phyloP scores from a whole-genome alignment of 2,113 vertebrate genomes.

The Aldabrachelys gigantea region DNA sequence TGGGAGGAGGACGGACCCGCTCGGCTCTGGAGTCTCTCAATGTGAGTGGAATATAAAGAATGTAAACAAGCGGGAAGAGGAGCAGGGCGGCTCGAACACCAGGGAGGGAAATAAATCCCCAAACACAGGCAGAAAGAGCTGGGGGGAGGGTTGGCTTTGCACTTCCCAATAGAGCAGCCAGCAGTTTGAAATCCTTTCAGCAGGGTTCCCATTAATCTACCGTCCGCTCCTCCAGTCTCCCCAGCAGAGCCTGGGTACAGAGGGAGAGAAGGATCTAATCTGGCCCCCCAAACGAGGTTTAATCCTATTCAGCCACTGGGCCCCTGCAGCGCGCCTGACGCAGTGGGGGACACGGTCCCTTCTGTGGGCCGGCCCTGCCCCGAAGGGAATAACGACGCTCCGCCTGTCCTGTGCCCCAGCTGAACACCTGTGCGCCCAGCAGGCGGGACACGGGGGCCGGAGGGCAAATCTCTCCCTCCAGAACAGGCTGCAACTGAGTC shows the following conservation, averaged over 20 bases:
- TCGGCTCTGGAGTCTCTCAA: neutral
- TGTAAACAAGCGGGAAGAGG: neutral
- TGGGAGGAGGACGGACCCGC: neutral
- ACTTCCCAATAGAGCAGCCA: neutral
- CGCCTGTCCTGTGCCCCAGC: neutral
- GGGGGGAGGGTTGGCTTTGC: neutral
- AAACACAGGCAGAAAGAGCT: neutral
- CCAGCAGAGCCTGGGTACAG: neutral
- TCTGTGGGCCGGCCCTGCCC: neutral
- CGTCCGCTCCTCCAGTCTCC: neutral
- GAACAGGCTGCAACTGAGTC: too few relatives aligned
- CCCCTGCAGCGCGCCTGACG: neutral
- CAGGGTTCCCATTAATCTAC: neutral
- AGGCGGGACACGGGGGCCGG: too few relatives aligned
- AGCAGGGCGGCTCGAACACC: neutral
- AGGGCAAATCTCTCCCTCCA: neutral
- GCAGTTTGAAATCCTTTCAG: neutral
- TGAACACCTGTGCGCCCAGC: neutral
- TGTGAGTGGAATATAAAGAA: neutral
- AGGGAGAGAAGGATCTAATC: neutral
- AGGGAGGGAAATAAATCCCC: neutral
- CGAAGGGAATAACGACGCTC: too few relatives aligned
- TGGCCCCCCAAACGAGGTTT: neutral
- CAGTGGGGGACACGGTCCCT: neutral
- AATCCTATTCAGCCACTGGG: neutral